Evolutionary conservation across 2,797 vertebrate species (phyloP).

Genomic region (Rhyacichthys aspro): DNA sequence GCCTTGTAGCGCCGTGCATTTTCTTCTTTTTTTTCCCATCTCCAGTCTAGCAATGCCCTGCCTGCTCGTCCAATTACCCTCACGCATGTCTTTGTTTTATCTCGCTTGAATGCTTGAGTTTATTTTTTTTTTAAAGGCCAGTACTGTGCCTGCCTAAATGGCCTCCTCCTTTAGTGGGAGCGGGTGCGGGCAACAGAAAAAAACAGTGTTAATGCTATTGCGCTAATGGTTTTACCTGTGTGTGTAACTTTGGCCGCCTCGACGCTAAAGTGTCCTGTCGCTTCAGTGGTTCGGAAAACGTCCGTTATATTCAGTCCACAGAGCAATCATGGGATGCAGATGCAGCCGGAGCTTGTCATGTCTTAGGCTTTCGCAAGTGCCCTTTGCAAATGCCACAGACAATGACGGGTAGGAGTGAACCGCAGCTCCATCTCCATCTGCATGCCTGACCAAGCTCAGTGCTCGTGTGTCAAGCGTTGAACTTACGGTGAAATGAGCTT

Average conservation of each 20-base stretch:
- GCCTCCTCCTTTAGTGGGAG: slow-evolving; percentile 26
- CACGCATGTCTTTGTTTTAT: slow-evolving; percentile 70
- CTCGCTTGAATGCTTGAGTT: slow-evolving; percentile 39
- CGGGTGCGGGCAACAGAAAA: slow-evolving; percentile 36
- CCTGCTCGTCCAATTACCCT: slow-evolving; percentile 60
- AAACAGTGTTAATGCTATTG: slow-evolving; percentile 37
- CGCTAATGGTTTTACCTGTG: slow-evolving; percentile 67
- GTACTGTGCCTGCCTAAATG: slow-evolving; percentile 31
- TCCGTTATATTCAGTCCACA: slow-evolving; percentile 73
- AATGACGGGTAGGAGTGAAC: slow-evolving; percentile 49
- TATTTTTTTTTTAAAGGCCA: slow-evolving; percentile 40
- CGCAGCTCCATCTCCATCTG: slow-evolving; percentile 57
- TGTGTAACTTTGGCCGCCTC: slow-evolving; percentile 52
- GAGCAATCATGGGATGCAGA: slow-evolving; percentile 75
- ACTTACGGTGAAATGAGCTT: slow-evolving; percentile 72
- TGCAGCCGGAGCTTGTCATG: slow-evolving; percentile 64
- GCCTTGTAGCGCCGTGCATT: slow-evolving; percentile 32
- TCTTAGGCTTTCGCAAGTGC: slow-evolving; percentile 62
- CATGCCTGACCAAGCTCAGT: slow-evolving; percentile 65
- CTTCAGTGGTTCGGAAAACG: slow-evolving; percentile 70
- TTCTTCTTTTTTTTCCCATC: slow-evolving; percentile 17
- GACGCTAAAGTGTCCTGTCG: slow-evolving; percentile 58
- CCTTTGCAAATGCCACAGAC: slow-evolving; percentile 80
- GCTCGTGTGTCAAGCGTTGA: slow-evolving; percentile 63
- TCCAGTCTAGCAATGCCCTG: slow-evolving; percentile 28